Evolutionary conservation across 2,888 invertebrate genomes (phyloP).

Genomic region (Brenthis ino): DNA sequence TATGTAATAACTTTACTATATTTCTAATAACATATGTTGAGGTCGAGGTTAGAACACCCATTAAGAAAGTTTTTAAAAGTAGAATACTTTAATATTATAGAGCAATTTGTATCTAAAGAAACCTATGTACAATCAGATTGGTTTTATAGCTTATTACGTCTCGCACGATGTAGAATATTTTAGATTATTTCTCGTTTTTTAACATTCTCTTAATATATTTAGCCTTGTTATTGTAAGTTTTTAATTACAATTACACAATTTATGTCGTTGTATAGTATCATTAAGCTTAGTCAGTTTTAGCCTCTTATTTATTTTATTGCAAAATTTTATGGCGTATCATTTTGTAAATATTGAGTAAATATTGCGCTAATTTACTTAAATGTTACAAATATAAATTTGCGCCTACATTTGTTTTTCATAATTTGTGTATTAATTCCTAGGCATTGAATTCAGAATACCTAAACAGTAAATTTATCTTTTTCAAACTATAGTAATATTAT

Average conservation of each 20-base stretch:
- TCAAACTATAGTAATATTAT: no score
- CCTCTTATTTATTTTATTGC: conserved; percentile 7
- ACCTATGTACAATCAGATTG: conserved; percentile 23
- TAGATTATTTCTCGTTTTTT: conserved; percentile 18
- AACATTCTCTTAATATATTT: conserved; percentile 5
- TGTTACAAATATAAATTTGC: not conserved
- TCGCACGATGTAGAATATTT: conserved; percentile 16
- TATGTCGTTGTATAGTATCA: conserved; percentile 12
- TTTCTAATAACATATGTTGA: conserved; percentile 1
- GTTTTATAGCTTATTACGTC: conserved; percentile 21
- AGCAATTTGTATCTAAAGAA: conserved; percentile 31
- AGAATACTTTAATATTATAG: conserved; percentile 31
- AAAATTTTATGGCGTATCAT: conserved; percentile 12
- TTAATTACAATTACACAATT: conserved; percentile 16
- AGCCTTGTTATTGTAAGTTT: conserved; percentile 17
- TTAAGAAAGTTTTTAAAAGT: conserved; percentile 31
- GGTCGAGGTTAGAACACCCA: conserved; percentile 30
- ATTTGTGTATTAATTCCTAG: not conserved
- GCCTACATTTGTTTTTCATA: not conserved
- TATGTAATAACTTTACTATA: conserved; percentile 11
- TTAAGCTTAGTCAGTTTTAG: conserved; percentile 10
- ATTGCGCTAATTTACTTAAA: conserved; percentile 2
- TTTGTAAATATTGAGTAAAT: conserved; percentile 9
- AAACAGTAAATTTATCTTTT: no score
- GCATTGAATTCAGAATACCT: no score